These are phyloP conservation scores for Magallana ariakensis DNA, from an alignment of 1,140 invertebrate genomes.

Conservation along the genomic window DNA sequence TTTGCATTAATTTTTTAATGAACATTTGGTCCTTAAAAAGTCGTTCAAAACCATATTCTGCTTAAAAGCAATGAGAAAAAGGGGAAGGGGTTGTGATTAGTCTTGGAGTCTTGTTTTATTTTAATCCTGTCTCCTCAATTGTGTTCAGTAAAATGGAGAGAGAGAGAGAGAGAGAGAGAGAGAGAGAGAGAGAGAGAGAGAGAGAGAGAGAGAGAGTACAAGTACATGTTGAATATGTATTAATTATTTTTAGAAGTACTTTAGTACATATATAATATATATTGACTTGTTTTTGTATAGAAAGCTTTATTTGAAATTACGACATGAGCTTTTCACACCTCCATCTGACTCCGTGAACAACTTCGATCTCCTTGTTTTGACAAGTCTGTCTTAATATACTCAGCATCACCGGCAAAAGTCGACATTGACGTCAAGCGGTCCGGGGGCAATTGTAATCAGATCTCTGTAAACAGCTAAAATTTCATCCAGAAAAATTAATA, in stretches of 20 bases:
- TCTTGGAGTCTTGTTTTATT: too few species aligned
- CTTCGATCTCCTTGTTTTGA: not conserved
- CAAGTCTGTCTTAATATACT: not conserved
- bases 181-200: conserved; percentile 7
- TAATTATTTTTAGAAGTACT: not conserved
- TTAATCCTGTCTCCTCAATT: too few species aligned
- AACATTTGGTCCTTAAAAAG: too few species aligned
- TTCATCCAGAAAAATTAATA: conserved; percentile 35
- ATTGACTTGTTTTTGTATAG: too few species aligned
- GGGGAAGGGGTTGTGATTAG: too few species aligned
- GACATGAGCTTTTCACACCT: not conserved
- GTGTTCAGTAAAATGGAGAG: too few species aligned
- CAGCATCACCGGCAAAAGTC: not conserved
- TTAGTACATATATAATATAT: too few species aligned
- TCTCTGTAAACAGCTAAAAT: not conserved
- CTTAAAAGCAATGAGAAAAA: too few species aligned
- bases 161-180: too few species aligned
- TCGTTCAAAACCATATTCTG: too few species aligned
- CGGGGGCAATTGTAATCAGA: not conserved
- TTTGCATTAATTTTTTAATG: too few species aligned
- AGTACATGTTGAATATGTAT: not conserved
- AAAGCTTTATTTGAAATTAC: not conserved
- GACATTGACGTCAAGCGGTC: not conserved
- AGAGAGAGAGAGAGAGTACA: conserved; percentile 44
- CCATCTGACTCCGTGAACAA: too few species aligned